Evolutionary conservation across 2,113 vertebrate species (phyloP), one percentile per base, ranked within the genome.

Genomic region (Eulacestoma nigropectus): DNA sequence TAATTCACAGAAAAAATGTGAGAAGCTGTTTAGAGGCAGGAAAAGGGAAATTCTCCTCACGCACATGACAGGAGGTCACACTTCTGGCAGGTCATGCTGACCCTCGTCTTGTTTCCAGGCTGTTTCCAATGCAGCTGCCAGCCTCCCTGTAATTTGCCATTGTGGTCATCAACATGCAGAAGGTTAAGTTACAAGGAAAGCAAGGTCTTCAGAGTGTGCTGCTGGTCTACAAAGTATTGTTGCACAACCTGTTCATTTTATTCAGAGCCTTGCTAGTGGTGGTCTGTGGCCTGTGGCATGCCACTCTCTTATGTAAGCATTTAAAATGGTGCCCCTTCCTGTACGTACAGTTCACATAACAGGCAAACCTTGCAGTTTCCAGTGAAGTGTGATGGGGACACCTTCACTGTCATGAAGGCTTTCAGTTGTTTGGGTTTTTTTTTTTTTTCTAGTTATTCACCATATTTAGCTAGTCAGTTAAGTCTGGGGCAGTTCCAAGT

Each of bases 221-320:
- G 29, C 35, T 41, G 20, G 14, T n/a, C n/a, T 47, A 62, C 11
- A 10, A 67, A 72, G 29, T 16, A 26, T 18, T 59, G 53, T 26
- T 57, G 60, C 11, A 37, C 23, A 67, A 17, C 13, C 5, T 1
- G 1, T 16, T 12, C 23, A 4, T 78, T 83, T 87, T 82, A 42
- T 55, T 67, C 19, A 30, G 18, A 75, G n/a, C 50, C 69, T 84
- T 67, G 42, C 50, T 42, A 25, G 4, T 56, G 49, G 26, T 37
- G 6, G 11, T n/a, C 56, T 0, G 0, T 12, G 25, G 19, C 21
- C 42, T n/a, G 33, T 42, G n/a, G 23, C 27, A 9, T 39, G 44
- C 3, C 33, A 52, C n/a, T 20, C 23, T 52, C 18, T 33, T 26
- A 47, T 0, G 46, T 16, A 44, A 53, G 0, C 41, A 13, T n/a